Evolutionary conservation across 2,888 invertebrate genomes (phyloP).

Genomic region (Pedicia rivosa): DNA sequence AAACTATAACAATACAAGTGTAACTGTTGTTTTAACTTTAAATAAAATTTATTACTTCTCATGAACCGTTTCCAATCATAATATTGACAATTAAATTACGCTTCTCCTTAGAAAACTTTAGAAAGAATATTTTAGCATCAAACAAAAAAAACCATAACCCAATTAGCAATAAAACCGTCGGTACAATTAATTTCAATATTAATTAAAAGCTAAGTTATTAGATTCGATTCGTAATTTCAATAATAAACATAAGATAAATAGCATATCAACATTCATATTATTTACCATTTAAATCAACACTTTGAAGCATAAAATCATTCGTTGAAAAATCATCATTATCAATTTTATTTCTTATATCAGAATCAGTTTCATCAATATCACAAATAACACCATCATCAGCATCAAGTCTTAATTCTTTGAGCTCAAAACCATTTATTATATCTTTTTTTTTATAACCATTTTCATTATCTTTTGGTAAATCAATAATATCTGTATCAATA

Average conservation of each 20-base stretch:
- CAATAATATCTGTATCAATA: too few species aligned
- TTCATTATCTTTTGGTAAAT: not conserved
- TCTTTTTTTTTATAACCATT: not conserved
- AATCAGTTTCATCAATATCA: not conserved
- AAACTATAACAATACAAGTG: slow-evolving; percentile 6
- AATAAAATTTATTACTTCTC: too few species aligned
- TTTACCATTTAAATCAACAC: slow-evolving; percentile 20
- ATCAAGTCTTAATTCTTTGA: not conserved
- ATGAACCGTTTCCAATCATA: too few species aligned
- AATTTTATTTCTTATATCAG: slow-evolving; percentile 9
- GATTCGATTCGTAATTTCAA: too few species aligned
- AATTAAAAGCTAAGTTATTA: too few species aligned
- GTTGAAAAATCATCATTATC: slow-evolving; percentile 11
- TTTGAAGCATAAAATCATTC: slow-evolving; percentile 16
- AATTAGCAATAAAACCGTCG: too few species aligned
- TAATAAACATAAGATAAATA: slow-evolving; percentile 1
- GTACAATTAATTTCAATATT: too few species aligned
- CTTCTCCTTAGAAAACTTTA: too few species aligned
- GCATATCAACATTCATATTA: not conserved
- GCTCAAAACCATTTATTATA: not conserved
- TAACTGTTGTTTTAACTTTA: too few species aligned
- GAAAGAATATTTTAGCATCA: too few species aligned
- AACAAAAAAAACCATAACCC: too few species aligned
- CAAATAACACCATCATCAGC: slow-evolving; percentile 1
- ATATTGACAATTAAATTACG: too few species aligned